Evolutionary conservation across 2,113 vertebrate genomes (phyloP).

Genomic region (Tragelaphus strepsiceros): DNA sequence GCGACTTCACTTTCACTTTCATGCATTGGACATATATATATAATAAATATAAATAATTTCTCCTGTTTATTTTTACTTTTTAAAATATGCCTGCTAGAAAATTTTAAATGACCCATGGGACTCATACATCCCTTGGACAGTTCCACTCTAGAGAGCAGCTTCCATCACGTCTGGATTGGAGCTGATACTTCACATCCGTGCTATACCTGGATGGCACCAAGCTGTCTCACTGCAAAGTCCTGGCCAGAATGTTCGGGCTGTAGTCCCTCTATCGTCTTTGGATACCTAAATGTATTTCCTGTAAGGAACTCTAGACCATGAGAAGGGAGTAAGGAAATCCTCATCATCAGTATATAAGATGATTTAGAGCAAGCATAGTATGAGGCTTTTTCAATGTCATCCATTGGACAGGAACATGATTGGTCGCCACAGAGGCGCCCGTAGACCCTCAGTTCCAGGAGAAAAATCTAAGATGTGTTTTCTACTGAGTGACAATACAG

Average conservation of each 20-base stretch:
- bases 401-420: neutral
- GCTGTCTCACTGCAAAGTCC: neutral
- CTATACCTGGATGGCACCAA: neutral
- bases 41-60: neutral
- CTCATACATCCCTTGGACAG: neutral
- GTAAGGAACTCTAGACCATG: neutral
- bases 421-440: neutral
- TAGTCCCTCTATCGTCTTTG: neutral
- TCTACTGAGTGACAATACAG: neutral
- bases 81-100: neutral
- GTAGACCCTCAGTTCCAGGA: neutral
- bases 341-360: neutral
- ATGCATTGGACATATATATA: neutral
- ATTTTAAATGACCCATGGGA: neutral
- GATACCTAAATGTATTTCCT: neutral
- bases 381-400: neutral
- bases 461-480: neutral
- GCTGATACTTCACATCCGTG: rapidly evolving
- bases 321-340: neutral
- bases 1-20: no score
- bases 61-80: neutral
- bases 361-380: no score
- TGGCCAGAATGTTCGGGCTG: neutral
- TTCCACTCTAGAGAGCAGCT: neutral
- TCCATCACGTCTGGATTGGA: rapidly evolving